Evolutionary conservation across 1,140 invertebrate genomes (phyloP), one percentile per base, ranked within the genome.

Genomic region (Pseudoatta argentina): DNA sequence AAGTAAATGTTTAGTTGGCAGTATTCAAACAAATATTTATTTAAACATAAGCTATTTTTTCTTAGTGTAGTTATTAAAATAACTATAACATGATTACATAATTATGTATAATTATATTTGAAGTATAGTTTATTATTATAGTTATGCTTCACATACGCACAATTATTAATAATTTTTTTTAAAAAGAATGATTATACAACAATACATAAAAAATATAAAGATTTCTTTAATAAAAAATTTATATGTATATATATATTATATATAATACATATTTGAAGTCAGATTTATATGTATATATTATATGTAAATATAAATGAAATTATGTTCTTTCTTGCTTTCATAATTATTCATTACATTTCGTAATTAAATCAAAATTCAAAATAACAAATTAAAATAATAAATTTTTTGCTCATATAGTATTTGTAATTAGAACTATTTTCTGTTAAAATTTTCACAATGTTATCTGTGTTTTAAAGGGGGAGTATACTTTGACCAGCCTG

Each of bases 391-490:
- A 39, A 39, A 39, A 39, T 39, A 34, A 34, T 34, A 39, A 27
- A 53, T 30, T 30, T 53, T 8, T 71, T 71, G 5, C n/a, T 48
- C 3, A 34, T 34, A 34, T 39, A 39, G 34, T 39, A 55, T 34
- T 72, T 55, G 16, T 14, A 72, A n/a, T 3, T 72, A 34, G 3
- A 53, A 55, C 18, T n/a, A 0, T 72, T 30, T 30, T 55, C 16
- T 51, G 48, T 0, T 51, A 18, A 39, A 53, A n/a, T n/a, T 78
- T 63, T 6, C 14, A n/a, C 4, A 18, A 48, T 34, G 69, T 44
- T 57, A 83, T 90, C 83, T 90, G 69, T 81, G 69, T 87, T 92
- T 89, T 64, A 67, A 90, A 7, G 6, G 6, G 0, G 6, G 0
- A 39, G 6, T 39, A 39, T 39, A 39, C 34, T 39, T 7, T 39